Evolutionary conservation across 2,888 invertebrate species (phyloP).

Genomic region (Terebella lapidaria): DNA sequence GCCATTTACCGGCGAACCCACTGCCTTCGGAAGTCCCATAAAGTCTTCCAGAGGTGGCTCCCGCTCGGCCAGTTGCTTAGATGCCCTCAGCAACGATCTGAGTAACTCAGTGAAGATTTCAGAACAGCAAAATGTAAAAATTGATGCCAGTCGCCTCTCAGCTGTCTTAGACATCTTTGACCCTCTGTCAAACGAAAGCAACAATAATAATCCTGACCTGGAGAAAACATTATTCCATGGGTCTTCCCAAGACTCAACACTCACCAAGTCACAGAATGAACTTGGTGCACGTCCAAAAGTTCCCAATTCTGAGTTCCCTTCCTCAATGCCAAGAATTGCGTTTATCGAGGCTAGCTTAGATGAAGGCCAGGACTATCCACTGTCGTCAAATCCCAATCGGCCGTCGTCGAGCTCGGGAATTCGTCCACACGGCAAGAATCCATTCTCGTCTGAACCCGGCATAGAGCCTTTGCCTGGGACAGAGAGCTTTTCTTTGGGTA

Average conservation of each 20-base stretch:
- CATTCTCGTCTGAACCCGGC: too few species aligned
- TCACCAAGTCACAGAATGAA: background rate
- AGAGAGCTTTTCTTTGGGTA: too few species aligned
- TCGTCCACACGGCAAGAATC: too few species aligned
- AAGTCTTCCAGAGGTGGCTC: too few species aligned
- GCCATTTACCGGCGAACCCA: too few species aligned
- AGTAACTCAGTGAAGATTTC: slow-evolving; percentile 31
- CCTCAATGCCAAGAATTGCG: background rate
- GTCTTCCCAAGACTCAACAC: background rate
- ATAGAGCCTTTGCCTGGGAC: too few species aligned
- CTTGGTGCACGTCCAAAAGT: slow-evolving; percentile 1
- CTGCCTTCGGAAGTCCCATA: too few species aligned
- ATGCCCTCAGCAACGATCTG: too few species aligned
- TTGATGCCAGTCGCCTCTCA: slow-evolving; percentile 40
- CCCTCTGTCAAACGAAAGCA: slow-evolving; percentile 22
- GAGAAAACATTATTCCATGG: background rate
- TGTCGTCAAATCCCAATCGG: background rate
- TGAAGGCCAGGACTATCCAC: background rate
- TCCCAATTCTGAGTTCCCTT: background rate
- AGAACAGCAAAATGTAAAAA: slow-evolving; percentile 42
- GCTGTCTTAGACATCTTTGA: slow-evolving; percentile 40
- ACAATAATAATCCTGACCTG: background rate
- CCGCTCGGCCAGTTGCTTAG: too few species aligned
- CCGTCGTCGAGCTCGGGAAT: too few species aligned
- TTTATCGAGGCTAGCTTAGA: background rate